A percentile compares a stretch with the other conserved stretches of the same genome.
Conservation (phyloP, 23 tunicate species). For the Trididemnum clinides region DNA sequence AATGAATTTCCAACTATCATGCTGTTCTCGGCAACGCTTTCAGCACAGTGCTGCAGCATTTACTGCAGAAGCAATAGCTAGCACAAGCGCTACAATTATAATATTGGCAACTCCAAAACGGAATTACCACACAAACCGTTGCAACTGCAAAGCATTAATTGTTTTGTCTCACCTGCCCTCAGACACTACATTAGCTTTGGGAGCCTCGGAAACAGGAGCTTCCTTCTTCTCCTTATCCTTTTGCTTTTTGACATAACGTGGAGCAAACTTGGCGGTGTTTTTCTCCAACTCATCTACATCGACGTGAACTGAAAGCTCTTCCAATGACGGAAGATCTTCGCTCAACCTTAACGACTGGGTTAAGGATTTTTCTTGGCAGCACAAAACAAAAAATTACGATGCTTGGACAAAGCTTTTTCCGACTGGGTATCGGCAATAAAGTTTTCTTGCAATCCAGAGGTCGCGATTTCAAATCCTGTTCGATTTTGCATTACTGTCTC, state of each 20-base stretch:
- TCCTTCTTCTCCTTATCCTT: constrained; percentile 58
- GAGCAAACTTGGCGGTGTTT: constrained; percentile 55
- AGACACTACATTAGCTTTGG: constrained; percentile 41
- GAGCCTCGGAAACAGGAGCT: not conserved
- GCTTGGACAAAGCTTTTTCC: not conserved
- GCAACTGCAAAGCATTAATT: too few species aligned
- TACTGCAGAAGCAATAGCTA: too few species aligned
- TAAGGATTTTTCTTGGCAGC: not conserved
- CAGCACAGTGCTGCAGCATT: too few species aligned
- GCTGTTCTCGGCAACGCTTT: too few species aligned
- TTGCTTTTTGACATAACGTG: constrained; percentile 79
- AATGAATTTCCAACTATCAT: too few species aligned
- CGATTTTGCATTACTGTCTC: not conserved
- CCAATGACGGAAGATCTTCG: constrained; percentile 71
- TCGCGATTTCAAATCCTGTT: not conserved
- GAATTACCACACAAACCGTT: too few species aligned
- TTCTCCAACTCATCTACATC: constrained; percentile 85
- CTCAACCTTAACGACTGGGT: constrained; percentile 40
- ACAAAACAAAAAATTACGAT: not conserved
- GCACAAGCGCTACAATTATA: too few species aligned
- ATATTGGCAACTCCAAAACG: too few species aligned
- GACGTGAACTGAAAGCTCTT: constrained; percentile 75
- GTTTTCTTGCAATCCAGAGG: not conserved
- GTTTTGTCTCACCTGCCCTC: constrained; percentile 58
- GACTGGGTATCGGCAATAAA: too few species aligned